phyloP scores from a whole-genome alignment of 1,140 invertebrate species.

The Chironomus striatipennis region DNA sequence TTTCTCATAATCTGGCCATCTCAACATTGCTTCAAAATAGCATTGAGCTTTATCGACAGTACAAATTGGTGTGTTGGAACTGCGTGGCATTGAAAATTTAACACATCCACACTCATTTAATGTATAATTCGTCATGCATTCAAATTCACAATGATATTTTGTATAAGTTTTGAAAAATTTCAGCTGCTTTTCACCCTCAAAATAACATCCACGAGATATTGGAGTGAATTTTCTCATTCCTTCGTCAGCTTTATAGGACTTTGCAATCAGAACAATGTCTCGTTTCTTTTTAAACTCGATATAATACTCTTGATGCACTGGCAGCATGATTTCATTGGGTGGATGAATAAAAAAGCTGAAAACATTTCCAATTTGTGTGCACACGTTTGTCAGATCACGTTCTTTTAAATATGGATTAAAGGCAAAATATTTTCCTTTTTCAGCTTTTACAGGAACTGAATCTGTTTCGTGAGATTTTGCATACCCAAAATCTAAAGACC shows the following conservation, averaged over 20 bases:
- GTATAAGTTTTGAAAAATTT: slow-evolving; percentile 61
- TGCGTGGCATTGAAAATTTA: slow-evolving; percentile 49
- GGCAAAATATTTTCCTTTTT: background rate
- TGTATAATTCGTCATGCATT: slow-evolving; percentile 68
- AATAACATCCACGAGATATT: slow-evolving; percentile 51
- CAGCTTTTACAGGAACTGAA: background rate
- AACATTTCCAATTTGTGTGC: background rate
- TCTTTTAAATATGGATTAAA: background rate
- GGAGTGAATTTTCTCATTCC: slow-evolving; percentile 42
- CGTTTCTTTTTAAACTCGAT: slow-evolving; percentile 43
- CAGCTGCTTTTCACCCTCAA: slow-evolving; percentile 50
- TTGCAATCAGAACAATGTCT: slow-evolving; percentile 49
- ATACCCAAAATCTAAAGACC: background rate
- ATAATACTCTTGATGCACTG: slow-evolving; percentile 43
- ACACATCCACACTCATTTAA: slow-evolving; percentile 42
- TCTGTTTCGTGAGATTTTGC: background rate
- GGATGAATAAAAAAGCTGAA: background rate
- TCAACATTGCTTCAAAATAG: slow-evolving; percentile 27
- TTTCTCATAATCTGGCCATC: slow-evolving; percentile 27
- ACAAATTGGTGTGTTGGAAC: slow-evolving; percentile 36
- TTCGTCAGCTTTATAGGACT: slow-evolving; percentile 51
- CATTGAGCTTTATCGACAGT: slow-evolving; percentile 31
- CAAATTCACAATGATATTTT: slow-evolving; percentile 63
- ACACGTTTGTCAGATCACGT: background rate
- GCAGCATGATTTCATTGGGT: background rate